phyloP scores from a whole-genome alignment of 2,113 vertebrate genomes.

The Lepidothrix coronata region DNA sequence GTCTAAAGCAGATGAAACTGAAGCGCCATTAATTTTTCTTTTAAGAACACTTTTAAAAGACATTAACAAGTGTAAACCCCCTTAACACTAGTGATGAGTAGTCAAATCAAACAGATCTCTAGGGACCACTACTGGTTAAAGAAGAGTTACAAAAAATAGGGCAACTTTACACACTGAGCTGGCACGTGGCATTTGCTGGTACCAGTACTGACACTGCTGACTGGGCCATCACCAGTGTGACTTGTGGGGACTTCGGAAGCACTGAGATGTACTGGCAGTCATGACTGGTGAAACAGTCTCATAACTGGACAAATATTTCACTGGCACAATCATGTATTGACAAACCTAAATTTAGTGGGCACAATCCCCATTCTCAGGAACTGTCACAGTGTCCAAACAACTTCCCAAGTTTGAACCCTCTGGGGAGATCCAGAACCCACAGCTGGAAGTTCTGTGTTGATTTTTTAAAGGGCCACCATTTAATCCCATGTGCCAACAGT shows the following conservation, averaged over 20 bases:
- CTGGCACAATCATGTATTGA: rapidly evolving
- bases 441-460: not conserved
- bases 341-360: not conserved
- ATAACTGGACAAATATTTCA: not conserved
- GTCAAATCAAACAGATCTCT: not conserved
- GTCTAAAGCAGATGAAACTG: not conserved
- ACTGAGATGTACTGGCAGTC: not conserved
- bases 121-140: not conserved
- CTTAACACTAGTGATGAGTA: not conserved
- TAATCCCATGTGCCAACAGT: not conserved
- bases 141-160: not conserved
- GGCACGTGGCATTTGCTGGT: not conserved
- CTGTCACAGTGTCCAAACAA: not conserved
- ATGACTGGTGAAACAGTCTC: not conserved
- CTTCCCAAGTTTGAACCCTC: not conserved
- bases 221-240: not conserved
- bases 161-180: not conserved
- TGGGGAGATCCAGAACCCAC: not conserved
- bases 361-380: not conserved
- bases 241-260: not conserved
- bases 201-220: not conserved
- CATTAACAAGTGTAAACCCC: not conserved
- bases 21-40: not conserved
- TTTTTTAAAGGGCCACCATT: not conserved
- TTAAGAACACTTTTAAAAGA: not conserved